Evolutionary conservation across 2,113 vertebrate genomes (phyloP), one percentile per base, ranked within the genome.

Genomic region (Megaceryle torquata): DNA sequence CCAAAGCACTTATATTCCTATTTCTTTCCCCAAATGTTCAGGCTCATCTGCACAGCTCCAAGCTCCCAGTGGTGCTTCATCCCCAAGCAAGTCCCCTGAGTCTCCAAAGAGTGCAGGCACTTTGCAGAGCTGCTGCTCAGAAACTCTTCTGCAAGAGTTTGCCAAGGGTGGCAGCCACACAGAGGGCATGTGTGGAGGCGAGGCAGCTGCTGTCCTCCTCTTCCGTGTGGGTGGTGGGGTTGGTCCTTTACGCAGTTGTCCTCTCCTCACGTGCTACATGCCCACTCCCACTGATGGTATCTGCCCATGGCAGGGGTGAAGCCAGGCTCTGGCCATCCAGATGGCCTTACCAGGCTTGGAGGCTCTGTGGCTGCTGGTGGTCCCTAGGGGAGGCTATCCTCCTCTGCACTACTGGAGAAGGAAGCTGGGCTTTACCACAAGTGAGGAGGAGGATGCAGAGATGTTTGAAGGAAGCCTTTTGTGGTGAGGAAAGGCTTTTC

Each of bases 391-490:
- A 72, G 35, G 44, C 50, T 82, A 39, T 82, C 48, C 39, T 87
- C 85, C 43, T 16, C 29, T 59, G 9, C 1, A 2, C 37, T 67
- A 39, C 39, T 13, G 17, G 48, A 76, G 37, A 31, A 79, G 77
- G 51, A 81, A 81, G 35, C 67, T 74, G 54, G 17, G 56, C 41
- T 89, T 78, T 84, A 41, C 31, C 0, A 4, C 51, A 54, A 50
- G 35, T 0, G 3, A 83, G 76, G 50, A 57, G 88, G 60, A 79
- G 37, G 78, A 57, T 10, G 4, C 0, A 4, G 68, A 56, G 60
- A 26, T 80, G 33, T 74, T 79, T 33, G 51, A 37, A 90, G 92
- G 85, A 96, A 95, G 59, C 44, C 79, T 94, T 93, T 93, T 94
- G 87, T 86, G 74, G 43, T 10, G 37, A 79, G 28, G 39, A 26